Evolutionary conservation across 2,797 vertebrate species (phyloP).

Genomic region (Melanotaenia nigrans): DNA sequence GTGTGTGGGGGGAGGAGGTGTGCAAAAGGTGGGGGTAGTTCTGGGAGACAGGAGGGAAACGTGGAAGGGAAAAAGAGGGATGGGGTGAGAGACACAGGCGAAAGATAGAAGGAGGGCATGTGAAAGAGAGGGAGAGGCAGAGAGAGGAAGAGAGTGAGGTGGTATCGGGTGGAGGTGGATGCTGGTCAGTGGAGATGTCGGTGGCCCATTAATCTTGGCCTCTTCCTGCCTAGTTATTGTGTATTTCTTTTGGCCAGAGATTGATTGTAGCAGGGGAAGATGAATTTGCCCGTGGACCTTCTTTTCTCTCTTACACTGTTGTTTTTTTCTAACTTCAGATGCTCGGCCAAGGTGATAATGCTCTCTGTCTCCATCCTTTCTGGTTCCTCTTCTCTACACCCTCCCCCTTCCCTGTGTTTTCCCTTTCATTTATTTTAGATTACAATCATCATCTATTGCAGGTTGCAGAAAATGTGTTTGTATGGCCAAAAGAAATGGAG

Average conservation of each 20-base stretch:
- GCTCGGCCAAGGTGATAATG: constrained; percentile 94
- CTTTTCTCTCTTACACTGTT: constrained; percentile 80
- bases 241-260: constrained; percentile 99
- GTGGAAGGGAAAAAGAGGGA: constrained; percentile 44
- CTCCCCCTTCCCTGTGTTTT: constrained; percentile 30
- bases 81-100: constrained; percentile 50
- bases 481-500: constrained; percentile 64
- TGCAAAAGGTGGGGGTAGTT: not conserved
- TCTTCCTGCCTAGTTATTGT: constrained; percentile 99
- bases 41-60: constrained; percentile 46
- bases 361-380: constrained; percentile 68
- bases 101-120: constrained; percentile 52
- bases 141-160: constrained; percentile 58
- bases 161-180: constrained; percentile 89
- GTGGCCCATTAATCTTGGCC: constrained; percentile 96
- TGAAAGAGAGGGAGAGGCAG: constrained; percentile 40
- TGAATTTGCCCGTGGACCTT: constrained; percentile 94
- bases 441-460: constrained; percentile 85
- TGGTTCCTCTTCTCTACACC: constrained; percentile 16
- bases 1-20: constrained; percentile 67
- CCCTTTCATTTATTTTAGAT: constrained; percentile 92
- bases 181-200: constrained; percentile 98
- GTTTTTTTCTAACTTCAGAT: constrained; percentile 83
- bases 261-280: constrained; percentile 98
- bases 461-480: constrained; percentile 61